Percentiles rank a stretch among this genome's conserved stretches.
phyloP scores from a whole-genome alignment of 2,888 invertebrate genomes.

The Lepidonotus clava region DNA sequence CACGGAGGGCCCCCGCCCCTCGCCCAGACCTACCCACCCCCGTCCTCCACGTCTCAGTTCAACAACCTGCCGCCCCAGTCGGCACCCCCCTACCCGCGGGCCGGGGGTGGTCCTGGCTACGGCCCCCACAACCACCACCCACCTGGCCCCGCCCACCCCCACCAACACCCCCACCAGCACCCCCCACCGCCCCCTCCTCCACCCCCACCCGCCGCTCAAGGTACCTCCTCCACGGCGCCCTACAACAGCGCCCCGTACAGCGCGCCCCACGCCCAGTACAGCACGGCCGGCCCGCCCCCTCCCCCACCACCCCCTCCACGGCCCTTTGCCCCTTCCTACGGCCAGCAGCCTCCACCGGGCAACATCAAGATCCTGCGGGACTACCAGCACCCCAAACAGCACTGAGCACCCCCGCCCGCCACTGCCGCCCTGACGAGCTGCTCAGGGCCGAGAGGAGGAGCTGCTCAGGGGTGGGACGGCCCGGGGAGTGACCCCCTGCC shows the following conservation, averaged over 20 bases:
- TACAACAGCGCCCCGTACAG: not conserved
- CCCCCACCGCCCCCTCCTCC: constrained; percentile 18
- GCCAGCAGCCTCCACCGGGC: not conserved
- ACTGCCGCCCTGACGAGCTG: too few species aligned
- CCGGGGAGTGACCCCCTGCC: too few species aligned
- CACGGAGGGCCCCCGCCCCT: not conserved
- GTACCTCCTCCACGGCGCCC: not conserved
- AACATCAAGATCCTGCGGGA: not conserved
- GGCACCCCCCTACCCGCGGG: not conserved
- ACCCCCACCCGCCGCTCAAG: not conserved
- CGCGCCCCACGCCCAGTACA: not conserved
- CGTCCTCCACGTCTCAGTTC: constrained; percentile 22
- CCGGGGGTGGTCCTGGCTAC: not conserved
- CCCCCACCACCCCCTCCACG: not conserved
- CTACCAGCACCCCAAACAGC: constrained; percentile 32
- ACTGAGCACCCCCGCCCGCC: not conserved
- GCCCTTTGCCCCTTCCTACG: not conserved
- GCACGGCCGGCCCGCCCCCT: not conserved
- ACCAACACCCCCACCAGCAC: not conserved
- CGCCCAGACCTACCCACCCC: not conserved
- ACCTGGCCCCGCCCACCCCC: not conserved
- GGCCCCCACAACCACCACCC: not conserved
- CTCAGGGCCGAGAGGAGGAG: too few species aligned
- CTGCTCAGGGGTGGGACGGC: too few species aligned
- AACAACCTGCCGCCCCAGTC: constrained; percentile 9